Evolutionary conservation across 30 jellyfish, hydroid and myxozoan species (phyloP).

Genomic region (Rhopilema esculentum): DNA sequence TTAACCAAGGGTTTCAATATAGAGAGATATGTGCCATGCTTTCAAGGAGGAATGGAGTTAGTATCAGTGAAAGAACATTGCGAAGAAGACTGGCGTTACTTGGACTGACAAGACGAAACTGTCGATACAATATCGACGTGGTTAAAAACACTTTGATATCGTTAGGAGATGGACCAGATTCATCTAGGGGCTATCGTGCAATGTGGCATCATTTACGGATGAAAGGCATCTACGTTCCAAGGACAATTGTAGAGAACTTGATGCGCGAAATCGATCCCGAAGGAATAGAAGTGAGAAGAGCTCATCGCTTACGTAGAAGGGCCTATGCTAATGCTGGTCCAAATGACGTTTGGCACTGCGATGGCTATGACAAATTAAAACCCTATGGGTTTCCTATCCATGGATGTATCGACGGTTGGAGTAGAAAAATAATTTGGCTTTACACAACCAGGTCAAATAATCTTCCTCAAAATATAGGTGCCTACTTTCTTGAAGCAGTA

Average conservation of each 20-base stretch:
- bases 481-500: slow-evolving; percentile 33
- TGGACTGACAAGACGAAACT: slow-evolving; percentile 30
- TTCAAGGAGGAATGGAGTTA: slow-evolving; percentile 1
- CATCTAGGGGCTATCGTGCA: slow-evolving; percentile 36
- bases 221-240: slow-evolving; percentile 44
- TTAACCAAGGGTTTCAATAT: neutral
- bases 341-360: slow-evolving; percentile 27
- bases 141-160: slow-evolving; percentile 4
- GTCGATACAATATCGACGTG: slow-evolving; percentile 8
- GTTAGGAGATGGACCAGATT: slow-evolving; percentile 41
- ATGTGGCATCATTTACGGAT: slow-evolving; percentile 58
- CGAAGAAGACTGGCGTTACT: slow-evolving; percentile 23
- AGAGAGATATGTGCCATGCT: neutral
- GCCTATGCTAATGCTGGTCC: slow-evolving; percentile 37
- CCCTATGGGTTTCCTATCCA: slow-evolving; percentile 79
- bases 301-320: slow-evolving; percentile 50
- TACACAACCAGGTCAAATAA: slow-evolving; percentile 61
- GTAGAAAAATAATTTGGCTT: slow-evolving; percentile 75
- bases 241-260: slow-evolving; percentile 47
- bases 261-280: slow-evolving; percentile 58
- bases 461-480: slow-evolving; percentile 42
- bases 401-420: slow-evolving; percentile 80
- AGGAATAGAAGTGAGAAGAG: slow-evolving; percentile 42
- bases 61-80: slow-evolving; percentile 25
- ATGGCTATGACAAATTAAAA: slow-evolving; percentile 13